Evolutionary conservation across 2,113 vertebrate genomes (phyloP).

Genomic region (Coregonus clupeaformis): DNA sequence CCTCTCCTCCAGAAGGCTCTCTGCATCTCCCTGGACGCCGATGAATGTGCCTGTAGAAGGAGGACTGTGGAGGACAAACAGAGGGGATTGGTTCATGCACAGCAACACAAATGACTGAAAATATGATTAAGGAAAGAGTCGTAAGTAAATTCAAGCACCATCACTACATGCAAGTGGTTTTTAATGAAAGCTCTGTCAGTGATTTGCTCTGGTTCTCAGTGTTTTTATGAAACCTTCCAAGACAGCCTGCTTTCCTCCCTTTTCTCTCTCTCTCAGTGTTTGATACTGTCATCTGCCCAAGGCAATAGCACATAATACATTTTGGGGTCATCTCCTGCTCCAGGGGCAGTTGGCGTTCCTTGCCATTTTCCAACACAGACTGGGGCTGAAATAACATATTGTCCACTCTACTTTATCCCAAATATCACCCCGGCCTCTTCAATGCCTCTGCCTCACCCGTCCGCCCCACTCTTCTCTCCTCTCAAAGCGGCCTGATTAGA

Average conservation of each 20-base stretch:
- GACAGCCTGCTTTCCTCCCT: neutral
- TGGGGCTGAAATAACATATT: neutral
- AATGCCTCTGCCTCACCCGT: neutral
- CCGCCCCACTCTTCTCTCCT: neutral
- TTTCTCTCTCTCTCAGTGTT: too few species aligned
- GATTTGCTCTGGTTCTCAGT: too few species aligned
- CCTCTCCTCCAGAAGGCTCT: conserved; percentile 87
- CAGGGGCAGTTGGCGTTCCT: neutral
- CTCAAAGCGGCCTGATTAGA: too few species aligned
- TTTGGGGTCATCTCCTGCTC: neutral
- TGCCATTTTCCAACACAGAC: too few species aligned
- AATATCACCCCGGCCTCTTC: neutral
- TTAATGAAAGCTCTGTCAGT: too few species aligned
- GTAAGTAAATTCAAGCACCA: too few species aligned
- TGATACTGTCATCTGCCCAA: too few species aligned
- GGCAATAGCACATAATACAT: neutral
- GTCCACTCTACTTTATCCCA: neutral
- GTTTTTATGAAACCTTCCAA: too few species aligned
- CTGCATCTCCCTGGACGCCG: conserved; percentile 84
- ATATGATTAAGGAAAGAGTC: too few species aligned
- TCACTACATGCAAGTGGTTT: too few species aligned
- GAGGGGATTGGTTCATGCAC: neutral
- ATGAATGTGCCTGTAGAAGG: conserved; percentile 91
- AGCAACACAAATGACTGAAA: too few species aligned
- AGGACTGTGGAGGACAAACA: conserved; percentile 52